Percentiles rank a stretch among this genome's conserved stretches.
Evolutionary conservation across 1,140 invertebrate species (phyloP).

Genomic region (Saccostrea cuccullata): DNA sequence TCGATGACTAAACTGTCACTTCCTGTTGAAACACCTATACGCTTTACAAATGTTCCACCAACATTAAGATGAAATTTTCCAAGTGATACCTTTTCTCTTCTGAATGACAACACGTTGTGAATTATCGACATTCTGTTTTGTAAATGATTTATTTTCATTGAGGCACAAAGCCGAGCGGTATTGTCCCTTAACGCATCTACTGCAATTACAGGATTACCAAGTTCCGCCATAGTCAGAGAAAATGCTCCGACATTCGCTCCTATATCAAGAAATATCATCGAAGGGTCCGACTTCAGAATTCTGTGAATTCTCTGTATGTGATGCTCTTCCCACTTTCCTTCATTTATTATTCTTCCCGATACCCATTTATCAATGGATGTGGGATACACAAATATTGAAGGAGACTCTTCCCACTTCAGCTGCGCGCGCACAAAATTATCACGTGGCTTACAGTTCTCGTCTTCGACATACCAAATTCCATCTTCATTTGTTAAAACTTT

Average conservation of each 20-base stretch:
- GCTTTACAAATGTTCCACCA: conserved; percentile 65
- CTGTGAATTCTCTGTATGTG: conserved; percentile 36
- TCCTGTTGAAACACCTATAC: not conserved
- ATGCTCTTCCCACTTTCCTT: conserved; percentile 51
- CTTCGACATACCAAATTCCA: not conserved
- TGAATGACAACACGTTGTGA: conserved; percentile 64
- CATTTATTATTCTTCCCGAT: conserved; percentile 43
- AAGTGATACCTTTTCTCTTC: conserved; percentile 57
- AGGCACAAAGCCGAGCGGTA: conserved; percentile 61
- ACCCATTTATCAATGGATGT: conserved; percentile 46
- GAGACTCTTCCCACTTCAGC: conserved; percentile 26
- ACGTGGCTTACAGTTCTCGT: not conserved
- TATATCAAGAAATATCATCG: conserved; percentile 65
- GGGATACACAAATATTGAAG: conserved; percentile 55
- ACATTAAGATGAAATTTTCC: conserved; percentile 61
- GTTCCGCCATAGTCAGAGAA: conserved; percentile 61
- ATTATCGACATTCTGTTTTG: conserved; percentile 63
- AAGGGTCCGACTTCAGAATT: conserved; percentile 42
- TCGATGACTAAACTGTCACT: conserved; percentile 23
- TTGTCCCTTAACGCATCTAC: conserved; percentile 67
- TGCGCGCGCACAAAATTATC: conserved; percentile 46
- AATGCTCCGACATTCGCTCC: conserved; percentile 71
- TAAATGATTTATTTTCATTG: conserved; percentile 56
- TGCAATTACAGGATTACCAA: conserved; percentile 65
- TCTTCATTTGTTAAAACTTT: not conserved